Evolutionary conservation across 1,140 invertebrate genomes (phyloP), one percentile per base, ranked within the genome.

Genomic region (Zaprionus nigranus): DNA sequence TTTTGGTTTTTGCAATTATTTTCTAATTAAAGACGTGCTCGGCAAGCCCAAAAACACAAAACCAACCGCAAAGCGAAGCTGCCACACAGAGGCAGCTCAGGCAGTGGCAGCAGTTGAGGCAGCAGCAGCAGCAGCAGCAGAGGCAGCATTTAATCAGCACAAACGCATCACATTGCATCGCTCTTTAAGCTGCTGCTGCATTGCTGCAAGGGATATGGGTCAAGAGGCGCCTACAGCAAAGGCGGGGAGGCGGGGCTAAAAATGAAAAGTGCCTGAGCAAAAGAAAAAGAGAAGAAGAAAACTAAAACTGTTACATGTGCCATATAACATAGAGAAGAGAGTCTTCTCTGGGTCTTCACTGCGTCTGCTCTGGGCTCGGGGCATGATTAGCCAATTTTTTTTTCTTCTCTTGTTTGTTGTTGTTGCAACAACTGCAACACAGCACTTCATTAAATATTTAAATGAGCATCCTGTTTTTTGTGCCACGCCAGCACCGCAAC

Each of bases 391-490:
- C 67, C 59, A 82, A 46, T 49, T 57, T 67, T 67, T 59, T 59
- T 58, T 58, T 61, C 67, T 17, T n/a, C 43, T 69, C n/a, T 49
- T 56, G 58, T 60, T 38, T 68, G 30, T 28, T 60, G 36, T 57
- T 78, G 54, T 38, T 30, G 59, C 38, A 56, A 58, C 66, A 77
- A 78, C 80, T 77, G 80, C 83, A 83, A 82, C 84, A 87, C 84
- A 80, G 81, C 85, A 90, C 85, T 90, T 90, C 85, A 90, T 90
- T 90, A 90, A 90, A 90, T 90, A 90, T 90, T 90, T 90, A 90
- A 90, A 90, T 90, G 85, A 90, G 85, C 85, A 90, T 90, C 85
- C 85, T 90, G 85, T 85, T 56, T 62, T 61, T 38, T 65, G 60
- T 75, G 56, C 70, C 61, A 70, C 59, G 58, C 59, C 67, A 62